A percentile compares a stretch with the other conserved stretches of the same genome.
phyloP scores from a whole-genome alignment of 2,888 invertebrate species.

The Plutella xylostella region DNA sequence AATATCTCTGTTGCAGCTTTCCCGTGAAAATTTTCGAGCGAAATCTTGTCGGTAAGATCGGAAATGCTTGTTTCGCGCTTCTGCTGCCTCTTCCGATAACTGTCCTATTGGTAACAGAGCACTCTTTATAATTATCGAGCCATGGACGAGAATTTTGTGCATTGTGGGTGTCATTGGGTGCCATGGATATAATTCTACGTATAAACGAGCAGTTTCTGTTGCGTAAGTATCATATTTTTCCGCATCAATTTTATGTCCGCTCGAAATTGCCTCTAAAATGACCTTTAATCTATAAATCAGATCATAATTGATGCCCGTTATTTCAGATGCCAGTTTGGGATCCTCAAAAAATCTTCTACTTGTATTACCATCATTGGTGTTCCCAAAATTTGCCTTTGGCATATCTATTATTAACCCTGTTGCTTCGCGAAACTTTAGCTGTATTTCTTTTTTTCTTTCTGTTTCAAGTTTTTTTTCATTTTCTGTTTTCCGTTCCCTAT shows the following conservation, averaged over 20 bases:
- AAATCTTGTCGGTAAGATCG: constrained; percentile 18
- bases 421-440: constrained; percentile 13
- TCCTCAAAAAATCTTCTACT: constrained; percentile 28
- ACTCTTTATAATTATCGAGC: constrained; percentile 19
- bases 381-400: constrained; percentile 27
- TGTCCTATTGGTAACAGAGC: constrained; percentile 25
- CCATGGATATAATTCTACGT: constrained; percentile 10
- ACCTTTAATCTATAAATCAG: constrained; percentile 23
- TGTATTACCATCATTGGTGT: constrained; percentile 28
- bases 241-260: constrained; percentile 4
- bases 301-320: constrained; percentile 25
- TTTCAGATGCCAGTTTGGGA: constrained; percentile 23
- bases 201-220: constrained; percentile 5
- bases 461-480: constrained; percentile 13
- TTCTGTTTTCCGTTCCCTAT: constrained; percentile 15
- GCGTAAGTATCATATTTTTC: constrained; percentile 7
- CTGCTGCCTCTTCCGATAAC: constrained; percentile 26
- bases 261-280: constrained; percentile 20
- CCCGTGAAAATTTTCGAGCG: constrained; percentile 21
- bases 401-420: constrained; percentile 27
- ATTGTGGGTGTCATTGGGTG: constrained; percentile 24
- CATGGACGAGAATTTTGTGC: constrained; percentile 25
- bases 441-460: constrained; percentile 9
- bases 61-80: constrained; percentile 27
- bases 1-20: constrained; percentile 15